Base-by-base conservation (phyloP, 1,140 invertebrate species). In the Bombus consobrinus region DNA sequence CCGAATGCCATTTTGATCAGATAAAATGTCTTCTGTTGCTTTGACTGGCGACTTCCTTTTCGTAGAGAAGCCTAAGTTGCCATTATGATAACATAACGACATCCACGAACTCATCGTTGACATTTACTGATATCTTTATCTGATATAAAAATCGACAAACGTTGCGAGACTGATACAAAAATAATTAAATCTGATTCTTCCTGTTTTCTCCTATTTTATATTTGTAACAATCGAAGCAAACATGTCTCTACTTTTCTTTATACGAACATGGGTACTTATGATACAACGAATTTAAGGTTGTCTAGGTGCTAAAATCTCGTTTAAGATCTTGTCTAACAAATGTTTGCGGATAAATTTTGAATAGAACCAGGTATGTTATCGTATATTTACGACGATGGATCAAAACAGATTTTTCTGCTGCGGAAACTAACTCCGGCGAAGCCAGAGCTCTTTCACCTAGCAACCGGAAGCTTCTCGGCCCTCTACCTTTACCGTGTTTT, bases 401-500 rank as follows among this genome's bases (percentile, higher is more conserved):
- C 47, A 37, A 34, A 18, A 32, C 13, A 39, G 39, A 68, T 34
- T 37, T 80, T 34, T 41, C 22, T 74, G 59, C 22, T 15, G 1
- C 66, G 73, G 59, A 88, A 85, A 59, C 64, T 0, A 28, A n/a
- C 10, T 39, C 15, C 10, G 13, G 13, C 22, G 22, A n/a, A n/a
- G 28, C 5, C 32, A 25, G 25, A 34, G 25, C 39, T 64, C n/a
- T 62, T 34, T 69, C 66, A n/a, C 64, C 43, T 53, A 64, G 39
- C 32, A 6, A 73, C 28, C 69, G 57, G 57, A 47, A 72, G n/a
- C 57, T 39, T 78, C 62, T 32, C 66, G 28, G 32, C 37, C 41
- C 57, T 43, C 53, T 69, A 78, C 76, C 53, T 76, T 86, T 81
- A 89, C 86, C 18, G 32, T 88, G 83, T 91, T 92, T 92, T 74